phyloP scores from a whole-genome alignment of 2,797 vertebrate genomes.

The Eulemur albifrons region DNA sequence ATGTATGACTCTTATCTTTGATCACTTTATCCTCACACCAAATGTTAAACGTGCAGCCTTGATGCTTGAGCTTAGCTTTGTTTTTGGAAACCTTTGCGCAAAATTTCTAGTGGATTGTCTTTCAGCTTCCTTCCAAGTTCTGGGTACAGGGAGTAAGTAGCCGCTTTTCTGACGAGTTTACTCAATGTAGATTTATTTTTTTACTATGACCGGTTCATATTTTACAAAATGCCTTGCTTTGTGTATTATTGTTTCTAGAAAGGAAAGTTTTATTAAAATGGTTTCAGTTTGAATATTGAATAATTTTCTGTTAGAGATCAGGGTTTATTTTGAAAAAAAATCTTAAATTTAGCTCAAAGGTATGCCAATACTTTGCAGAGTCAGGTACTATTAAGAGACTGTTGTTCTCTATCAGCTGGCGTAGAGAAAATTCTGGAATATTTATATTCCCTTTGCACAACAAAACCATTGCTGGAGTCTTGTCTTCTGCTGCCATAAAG shows the following conservation, averaged over 20 bases:
- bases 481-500: not conserved
- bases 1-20: not conserved
- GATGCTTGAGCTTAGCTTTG: not conserved
- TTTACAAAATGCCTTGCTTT: slow-evolving; percentile 29
- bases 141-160: not conserved
- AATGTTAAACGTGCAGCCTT: not conserved
- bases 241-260: not conserved
- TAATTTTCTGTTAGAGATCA: not conserved
- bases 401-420: not conserved
- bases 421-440: slow-evolving; percentile 25
- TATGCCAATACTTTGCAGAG: not conserved
- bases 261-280: slow-evolving; percentile 14
- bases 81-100: not conserved
- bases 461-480: not conserved
- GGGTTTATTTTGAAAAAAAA: not conserved
- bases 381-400: not conserved
- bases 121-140: not conserved
- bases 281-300: slow-evolving; percentile 14
- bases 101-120: not conserved
- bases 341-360: not conserved
- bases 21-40: not conserved
- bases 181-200: not conserved
- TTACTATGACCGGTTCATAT: not conserved
- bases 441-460: not conserved
- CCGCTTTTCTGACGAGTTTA: not conserved